These are phyloP conservation scores for Drosophila sechellia DNA, from an alignment of 1,140 invertebrate genomes.

Conservation along the genomic window DNA sequence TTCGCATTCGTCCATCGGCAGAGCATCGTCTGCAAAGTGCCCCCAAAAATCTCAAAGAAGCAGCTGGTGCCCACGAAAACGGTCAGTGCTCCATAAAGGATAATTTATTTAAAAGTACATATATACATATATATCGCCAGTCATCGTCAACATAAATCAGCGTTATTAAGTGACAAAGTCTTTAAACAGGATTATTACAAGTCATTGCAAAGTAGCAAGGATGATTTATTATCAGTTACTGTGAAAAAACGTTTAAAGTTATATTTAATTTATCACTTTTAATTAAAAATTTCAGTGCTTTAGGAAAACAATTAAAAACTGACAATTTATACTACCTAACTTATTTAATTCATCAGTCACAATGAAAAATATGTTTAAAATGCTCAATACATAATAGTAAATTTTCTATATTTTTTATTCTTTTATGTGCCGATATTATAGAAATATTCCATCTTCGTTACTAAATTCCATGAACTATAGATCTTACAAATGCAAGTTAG, in stretches of 20 bases:
- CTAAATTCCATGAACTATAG: too few relatives aligned
- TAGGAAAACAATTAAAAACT: neutral
- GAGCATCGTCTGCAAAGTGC: conserved; percentile 60
- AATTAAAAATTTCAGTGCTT: neutral
- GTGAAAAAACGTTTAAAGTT: neutral
- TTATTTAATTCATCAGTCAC: too few relatives aligned
- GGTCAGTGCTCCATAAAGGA: conserved; percentile 60
- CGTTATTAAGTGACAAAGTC: neutral
- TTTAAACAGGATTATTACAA: conserved; percentile 7
- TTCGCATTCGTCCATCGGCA: conserved; percentile 76
- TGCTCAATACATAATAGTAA: too few relatives aligned
- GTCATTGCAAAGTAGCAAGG: too few relatives aligned
- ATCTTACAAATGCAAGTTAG: neutral
- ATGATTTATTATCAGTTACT: neutral
- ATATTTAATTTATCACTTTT: neutral
- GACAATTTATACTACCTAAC: too few relatives aligned
- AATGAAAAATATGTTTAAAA: neutral
- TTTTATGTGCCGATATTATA: too few relatives aligned
- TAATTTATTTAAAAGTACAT: neutral
- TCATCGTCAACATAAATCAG: neutral
- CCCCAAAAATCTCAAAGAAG: conserved; percentile 34
- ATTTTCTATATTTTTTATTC: too few relatives aligned
- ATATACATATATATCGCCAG: neutral
- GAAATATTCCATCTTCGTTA: too few relatives aligned
- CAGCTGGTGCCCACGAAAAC: conserved; percentile 64